phyloP scores from a whole-genome alignment of 2,888 invertebrate species.

The Epinotia brunnichana region DNA sequence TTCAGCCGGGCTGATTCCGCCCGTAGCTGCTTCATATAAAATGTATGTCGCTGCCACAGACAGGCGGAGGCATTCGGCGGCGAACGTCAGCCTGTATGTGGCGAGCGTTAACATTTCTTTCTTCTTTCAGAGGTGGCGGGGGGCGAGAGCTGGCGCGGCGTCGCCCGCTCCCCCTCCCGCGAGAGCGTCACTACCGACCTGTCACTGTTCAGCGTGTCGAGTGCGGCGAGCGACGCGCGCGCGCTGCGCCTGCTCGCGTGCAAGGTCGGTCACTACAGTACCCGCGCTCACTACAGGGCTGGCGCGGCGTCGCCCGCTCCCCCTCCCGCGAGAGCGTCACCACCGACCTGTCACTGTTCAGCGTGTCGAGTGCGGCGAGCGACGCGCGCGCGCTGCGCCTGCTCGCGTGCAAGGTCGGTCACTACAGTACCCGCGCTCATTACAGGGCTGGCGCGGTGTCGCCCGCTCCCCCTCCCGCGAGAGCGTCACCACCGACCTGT shows the following conservation, averaged over 20 bases:
- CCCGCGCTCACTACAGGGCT: constrained; percentile 84
- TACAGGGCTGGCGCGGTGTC: constrained; percentile 51
- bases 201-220: constrained; percentile 90
- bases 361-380: constrained; percentile 86
- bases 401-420: constrained; percentile 63
- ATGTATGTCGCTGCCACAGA: no score
- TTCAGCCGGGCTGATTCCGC: no score
- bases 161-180: constrained; percentile 89
- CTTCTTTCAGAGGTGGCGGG: constrained; percentile 70
- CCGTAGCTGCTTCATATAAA: no score
- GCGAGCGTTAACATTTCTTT: not conserved
- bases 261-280: constrained; percentile 86
- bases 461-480: constrained; percentile 70
- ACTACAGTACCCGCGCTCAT: constrained; percentile 91
- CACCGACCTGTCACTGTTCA: constrained; percentile 91
- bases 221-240: constrained; percentile 79
- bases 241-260: constrained; percentile 66
- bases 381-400: constrained; percentile 73
- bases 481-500: no score
- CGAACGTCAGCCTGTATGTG: not conserved
- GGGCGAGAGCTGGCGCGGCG: constrained; percentile 70
- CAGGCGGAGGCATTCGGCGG: no score
- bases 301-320: constrained; percentile 84
- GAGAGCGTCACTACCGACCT: constrained; percentile 93
- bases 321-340: constrained; percentile 94